Conservation (phyloP, 2,888 invertebrate species). For the Pammene fasciana region DNA sequence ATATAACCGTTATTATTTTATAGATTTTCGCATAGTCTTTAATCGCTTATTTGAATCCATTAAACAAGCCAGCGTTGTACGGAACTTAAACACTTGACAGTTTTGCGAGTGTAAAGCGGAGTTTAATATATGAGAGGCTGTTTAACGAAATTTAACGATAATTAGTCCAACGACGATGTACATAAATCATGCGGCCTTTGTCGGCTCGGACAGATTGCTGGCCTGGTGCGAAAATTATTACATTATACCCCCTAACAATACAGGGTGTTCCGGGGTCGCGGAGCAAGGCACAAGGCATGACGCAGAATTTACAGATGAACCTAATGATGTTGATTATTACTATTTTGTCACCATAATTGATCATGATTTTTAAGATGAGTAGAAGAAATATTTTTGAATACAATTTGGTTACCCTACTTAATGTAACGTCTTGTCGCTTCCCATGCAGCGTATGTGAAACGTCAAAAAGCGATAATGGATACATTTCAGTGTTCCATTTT, state of each 20-base stretch:
- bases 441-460: neutral
- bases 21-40: neutral
- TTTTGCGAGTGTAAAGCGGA: constrained; percentile 24
- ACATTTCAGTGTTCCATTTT: no score
- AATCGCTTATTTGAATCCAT: constrained; percentile 1
- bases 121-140: constrained; percentile 42
- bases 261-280: constrained; percentile 12
- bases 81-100: constrained; percentile 36
- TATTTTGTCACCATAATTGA: no score
- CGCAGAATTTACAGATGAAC: no score
- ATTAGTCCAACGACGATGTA: constrained; percentile 45
- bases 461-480: no score
- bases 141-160: constrained; percentile 43
- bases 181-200: constrained; percentile 47
- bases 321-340: no score
- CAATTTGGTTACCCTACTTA: no score
- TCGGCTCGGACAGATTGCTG: constrained; percentile 43
- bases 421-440: no score
- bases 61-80: constrained; percentile 4
- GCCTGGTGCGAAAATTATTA: constrained; percentile 39
- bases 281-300: no score
- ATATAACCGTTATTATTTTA: no score
- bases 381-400: no score
- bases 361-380: no score
- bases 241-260: constrained; percentile 39